phyloP scores from a whole-genome alignment of 1,140 invertebrate species.

The Panagrolaimus sp. region DNA sequence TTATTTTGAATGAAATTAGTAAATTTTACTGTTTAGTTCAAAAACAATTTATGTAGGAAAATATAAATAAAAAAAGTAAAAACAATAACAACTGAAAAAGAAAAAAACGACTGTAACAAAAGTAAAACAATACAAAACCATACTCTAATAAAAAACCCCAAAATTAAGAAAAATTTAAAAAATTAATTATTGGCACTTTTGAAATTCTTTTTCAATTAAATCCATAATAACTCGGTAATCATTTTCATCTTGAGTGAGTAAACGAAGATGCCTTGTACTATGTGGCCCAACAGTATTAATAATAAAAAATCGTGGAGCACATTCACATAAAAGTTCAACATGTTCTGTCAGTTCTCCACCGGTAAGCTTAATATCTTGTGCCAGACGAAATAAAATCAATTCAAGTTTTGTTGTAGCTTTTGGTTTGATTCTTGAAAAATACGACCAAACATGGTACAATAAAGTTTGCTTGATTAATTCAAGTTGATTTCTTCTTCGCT shows the following conservation, averaged over 20 bases:
- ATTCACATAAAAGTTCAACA: slow-evolving; percentile 1
- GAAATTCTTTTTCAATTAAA: too few species aligned
- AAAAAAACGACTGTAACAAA: too few species aligned
- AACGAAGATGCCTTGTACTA: background rate
- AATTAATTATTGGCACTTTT: too few species aligned
- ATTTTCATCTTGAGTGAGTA: background rate
- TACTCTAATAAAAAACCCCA: too few species aligned
- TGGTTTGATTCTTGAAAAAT: background rate
- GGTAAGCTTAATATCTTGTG: background rate
- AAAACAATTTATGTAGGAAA: too few species aligned
- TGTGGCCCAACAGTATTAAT: background rate
- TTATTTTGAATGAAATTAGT: too few species aligned
- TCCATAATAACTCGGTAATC: too few species aligned
- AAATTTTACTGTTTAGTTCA: too few species aligned
- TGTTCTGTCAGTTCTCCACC: background rate
- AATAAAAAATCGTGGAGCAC: background rate
- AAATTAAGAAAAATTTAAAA: too few species aligned
- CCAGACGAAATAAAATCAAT: background rate
- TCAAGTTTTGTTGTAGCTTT: background rate
- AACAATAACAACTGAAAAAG: too few species aligned
- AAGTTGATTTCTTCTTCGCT: background rate
- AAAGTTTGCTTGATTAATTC: background rate
- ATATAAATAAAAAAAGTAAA: too few species aligned
- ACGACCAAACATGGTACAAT: background rate
- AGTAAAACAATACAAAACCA: too few species aligned